Base-by-base conservation (phyloP, 2,113 vertebrate genomes). In the Planiliza haematocheilus region DNA sequence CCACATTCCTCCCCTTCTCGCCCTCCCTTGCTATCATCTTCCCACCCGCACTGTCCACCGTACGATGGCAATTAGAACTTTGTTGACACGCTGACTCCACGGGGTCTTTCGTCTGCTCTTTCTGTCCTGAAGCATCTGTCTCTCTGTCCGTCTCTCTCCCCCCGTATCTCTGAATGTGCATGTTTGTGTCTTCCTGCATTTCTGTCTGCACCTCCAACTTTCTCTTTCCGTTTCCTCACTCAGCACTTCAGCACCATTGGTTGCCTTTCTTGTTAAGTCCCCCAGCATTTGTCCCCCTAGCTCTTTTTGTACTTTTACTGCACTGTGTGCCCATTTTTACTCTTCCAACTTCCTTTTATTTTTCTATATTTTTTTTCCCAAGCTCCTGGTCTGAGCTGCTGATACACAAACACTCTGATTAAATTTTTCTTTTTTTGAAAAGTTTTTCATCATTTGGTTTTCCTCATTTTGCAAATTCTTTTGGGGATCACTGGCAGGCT, bases 31-130 rank as follows among this genome's bases (percentile, higher is more conserved):
- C 34, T 56, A 43, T 70, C 69, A 37, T 48, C 69, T 30, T 50
- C 42, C 63, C 52, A 50, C 39, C 38, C 48, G 7, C 21, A 72
- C 69, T 10, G 45, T 64, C 56, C 74, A 72, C 69, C 51, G 42
- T 66, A 61, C 85, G 65, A 79, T 60, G 42, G 69, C 77, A 83
- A 83, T 86, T 83, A 79, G 52, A 69, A 72, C 59, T 67, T 52
- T 84, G 80, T 83, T 82, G 84, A 80, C 75, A 86, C 24, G 3
- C 17, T 55, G 17, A 45, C 39, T 77, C 69, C 61, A 13, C 74
- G 9, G 70, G 70, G 82, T 50, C 57, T n/a, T 69, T n/a, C 0
- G 12, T 24, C 76, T 65, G 56, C 66, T 69, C 57, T 55, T 48
- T 66, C 81, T 63, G 68, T 85, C 84, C 51, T 38, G 49, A 63